phyloP scores from a whole-genome alignment of 2,888 invertebrate genomes.

The Adelphocoris suturalis region DNA sequence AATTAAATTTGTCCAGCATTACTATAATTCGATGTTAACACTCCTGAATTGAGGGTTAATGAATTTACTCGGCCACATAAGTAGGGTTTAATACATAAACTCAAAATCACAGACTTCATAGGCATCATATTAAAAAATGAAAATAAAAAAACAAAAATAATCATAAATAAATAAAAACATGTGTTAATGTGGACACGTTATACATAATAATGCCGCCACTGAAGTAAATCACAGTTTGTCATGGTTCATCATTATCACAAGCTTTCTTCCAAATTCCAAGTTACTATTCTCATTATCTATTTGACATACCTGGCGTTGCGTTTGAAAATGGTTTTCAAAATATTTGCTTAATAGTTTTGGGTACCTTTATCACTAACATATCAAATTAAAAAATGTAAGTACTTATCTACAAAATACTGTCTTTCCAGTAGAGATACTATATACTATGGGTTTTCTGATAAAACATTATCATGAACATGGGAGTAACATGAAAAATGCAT shows the following conservation, averaged over 20 bases:
- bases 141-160: background rate
- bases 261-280: background rate
- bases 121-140: no score
- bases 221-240: conserved; percentile 52
- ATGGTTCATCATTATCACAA: conserved; percentile 41
- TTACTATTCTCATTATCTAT: background rate
- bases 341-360: background rate
- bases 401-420: conserved; percentile 5
- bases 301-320: background rate
- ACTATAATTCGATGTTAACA: no score
- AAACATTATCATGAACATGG: no score
- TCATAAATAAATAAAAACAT: no score
- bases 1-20: no score
- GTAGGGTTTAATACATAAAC: conserved; percentile 48
- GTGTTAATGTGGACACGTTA: no score
- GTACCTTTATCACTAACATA: background rate
- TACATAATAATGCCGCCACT: conserved; percentile 17
- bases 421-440: background rate
- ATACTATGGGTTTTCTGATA: no score
- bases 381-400: background rate
- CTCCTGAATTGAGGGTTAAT: no score
- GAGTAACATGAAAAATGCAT: no score
- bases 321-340: background rate
- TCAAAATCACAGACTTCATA: conserved; percentile 56
- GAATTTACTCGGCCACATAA: background rate